Base-by-base conservation (phyloP, 2,797 vertebrate genomes). In the Spea hammondii region DNA sequence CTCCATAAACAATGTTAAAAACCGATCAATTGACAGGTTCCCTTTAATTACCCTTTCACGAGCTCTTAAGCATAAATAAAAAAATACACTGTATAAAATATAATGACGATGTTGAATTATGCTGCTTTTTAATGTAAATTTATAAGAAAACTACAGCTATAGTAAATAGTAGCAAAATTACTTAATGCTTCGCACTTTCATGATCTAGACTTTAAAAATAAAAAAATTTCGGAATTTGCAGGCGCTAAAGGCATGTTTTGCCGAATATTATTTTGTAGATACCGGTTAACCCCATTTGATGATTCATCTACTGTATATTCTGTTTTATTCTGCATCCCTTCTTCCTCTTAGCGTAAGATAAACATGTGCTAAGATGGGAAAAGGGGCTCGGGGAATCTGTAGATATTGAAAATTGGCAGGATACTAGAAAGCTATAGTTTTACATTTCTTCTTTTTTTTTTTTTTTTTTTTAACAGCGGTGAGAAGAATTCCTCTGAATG, bases 351-450 rank as follows among this genome's bases (percentile, higher is more conserved):
- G 59, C 59, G 6, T 17, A 62, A 62, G 59, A 62, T 62, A 62
- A 62, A 62, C 59, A 62, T 62, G 59, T 62, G 59, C 32, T 62
- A 62, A 62, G 59, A 62, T 62, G 59, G 59, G 14, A 32, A 62
- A 59, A 62, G 32, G 14, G 32, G 59, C 59, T 62, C 44, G 59
- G 59, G 59, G 59, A 62, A 62, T 62, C 14, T 62, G 59, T 62
- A 62, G n/a, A 62, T 62, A 62, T 62, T 14, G 59, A 62, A 62
- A 62, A 62, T 17, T 62, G 59, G n/a, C 59, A 62, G 59, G 17
- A 12, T 17, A 62, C 32, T 62, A 17, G 3, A 62, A 62, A 62
- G 59, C 9, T 62, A 62, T 32, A 62, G 14, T 17, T 62, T 62
- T 62, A 62, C 59, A 62, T 62, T 62, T 62, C 14, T 62, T 62